phyloP scores from a whole-genome alignment of 2,797 vertebrate genomes.

The Margarornis squamiger region DNA sequence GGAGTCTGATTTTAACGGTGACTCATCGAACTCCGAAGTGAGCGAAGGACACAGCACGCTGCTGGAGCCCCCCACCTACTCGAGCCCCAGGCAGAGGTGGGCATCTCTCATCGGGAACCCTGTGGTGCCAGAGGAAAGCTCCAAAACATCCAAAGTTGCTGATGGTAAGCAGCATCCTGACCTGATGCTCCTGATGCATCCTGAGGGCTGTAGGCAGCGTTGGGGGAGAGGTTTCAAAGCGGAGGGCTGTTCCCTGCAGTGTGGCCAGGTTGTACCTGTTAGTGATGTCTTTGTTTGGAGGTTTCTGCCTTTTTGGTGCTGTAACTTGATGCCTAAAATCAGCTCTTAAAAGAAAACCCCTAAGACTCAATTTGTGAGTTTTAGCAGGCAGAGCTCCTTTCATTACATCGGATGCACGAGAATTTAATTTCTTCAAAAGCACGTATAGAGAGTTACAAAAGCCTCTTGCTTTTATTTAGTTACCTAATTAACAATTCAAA shows the following conservation, averaged over 20 bases:
- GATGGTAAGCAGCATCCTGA: constrained; percentile 47
- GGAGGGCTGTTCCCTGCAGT: fast-evolving
- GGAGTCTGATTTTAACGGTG: constrained; percentile 11
- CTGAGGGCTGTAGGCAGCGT: not conserved
- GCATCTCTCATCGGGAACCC: not conserved
- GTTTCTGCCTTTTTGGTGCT: not conserved
- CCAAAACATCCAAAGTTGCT: constrained; percentile 20
- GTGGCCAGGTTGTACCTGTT: not conserved
- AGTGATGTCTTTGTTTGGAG: fast-evolving
- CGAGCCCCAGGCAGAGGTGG: not conserved
- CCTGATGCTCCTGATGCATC: not conserved
- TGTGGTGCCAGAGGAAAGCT: not conserved
- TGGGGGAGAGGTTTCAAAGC: fast-evolving
- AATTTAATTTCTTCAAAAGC: too few relatives aligned
- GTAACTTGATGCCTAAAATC: not conserved
- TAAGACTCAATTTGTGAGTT: too few relatives aligned
- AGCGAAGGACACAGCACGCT: not conserved
- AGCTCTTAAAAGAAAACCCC: too few relatives aligned
- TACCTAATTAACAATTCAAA: too few relatives aligned
- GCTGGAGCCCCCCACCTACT: not conserved
- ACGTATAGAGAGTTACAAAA: too few relatives aligned
- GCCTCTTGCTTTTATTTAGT: too few relatives aligned
- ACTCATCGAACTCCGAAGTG: not conserved
- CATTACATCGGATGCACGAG: too few relatives aligned
- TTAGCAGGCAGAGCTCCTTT: too few relatives aligned